These are phyloP conservation scores for Helarctos malayanus DNA, from an alignment of 2,797 vertebrate genomes.

Conservation along the genomic window DNA sequence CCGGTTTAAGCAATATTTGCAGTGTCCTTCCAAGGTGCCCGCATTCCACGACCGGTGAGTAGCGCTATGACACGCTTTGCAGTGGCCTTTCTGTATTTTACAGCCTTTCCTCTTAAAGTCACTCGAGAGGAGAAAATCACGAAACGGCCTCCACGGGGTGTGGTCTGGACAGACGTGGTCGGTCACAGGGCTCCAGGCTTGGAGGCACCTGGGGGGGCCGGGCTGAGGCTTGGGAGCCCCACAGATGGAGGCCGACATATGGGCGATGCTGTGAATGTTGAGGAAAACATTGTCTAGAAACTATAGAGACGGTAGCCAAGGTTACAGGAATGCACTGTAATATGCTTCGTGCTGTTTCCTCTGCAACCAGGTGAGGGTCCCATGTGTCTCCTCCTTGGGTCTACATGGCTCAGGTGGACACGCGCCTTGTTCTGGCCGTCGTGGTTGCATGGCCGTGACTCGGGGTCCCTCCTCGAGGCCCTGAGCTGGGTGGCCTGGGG, in stretches of 20 bases:
- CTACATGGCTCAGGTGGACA: too few relatives aligned
- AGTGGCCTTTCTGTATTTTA: not conserved
- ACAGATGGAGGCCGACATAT: conserved; percentile 56
- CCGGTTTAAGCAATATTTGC: conserved; percentile 98
- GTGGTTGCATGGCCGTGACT: not conserved
- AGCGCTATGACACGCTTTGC: fast-evolving
- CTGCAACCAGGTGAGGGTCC: not conserved
- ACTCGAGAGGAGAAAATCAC: not conserved
- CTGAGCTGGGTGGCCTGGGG: not conserved
- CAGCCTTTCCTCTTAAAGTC: not conserved
- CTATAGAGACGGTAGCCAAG: conserved; percentile 66
- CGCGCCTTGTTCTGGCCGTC: not conserved
- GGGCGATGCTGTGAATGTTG: not conserved
- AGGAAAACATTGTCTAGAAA: conserved; percentile 71
- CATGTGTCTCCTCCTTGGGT: not conserved
- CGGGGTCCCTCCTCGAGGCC: not conserved
- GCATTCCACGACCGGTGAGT: conserved; percentile 95
- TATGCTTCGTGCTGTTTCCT: not conserved
- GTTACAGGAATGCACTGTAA: conserved; percentile 25
- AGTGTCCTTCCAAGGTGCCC: conserved; percentile 96
- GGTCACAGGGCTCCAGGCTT: not conserved
- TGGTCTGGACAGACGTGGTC: not conserved
- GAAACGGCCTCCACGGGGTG: not conserved
- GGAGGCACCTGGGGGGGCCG: not conserved
- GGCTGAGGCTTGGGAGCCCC: not conserved